Evolutionary conservation across 2,888 invertebrate genomes (phyloP), one percentile per base, ranked within the genome.

Genomic region (Drosophila austrosaltans): DNA sequence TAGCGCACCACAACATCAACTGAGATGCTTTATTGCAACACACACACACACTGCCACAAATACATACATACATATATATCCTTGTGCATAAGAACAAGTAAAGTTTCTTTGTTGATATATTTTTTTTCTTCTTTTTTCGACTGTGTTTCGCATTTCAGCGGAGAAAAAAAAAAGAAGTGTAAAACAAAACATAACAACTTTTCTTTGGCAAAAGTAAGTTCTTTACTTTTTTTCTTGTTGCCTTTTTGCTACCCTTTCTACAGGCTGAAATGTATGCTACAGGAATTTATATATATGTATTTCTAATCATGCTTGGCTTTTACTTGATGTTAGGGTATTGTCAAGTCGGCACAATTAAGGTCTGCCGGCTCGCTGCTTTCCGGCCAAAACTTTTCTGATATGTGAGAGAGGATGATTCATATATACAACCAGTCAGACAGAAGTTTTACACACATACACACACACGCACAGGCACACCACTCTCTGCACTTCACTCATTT

Each of bases 401-500:
- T 48, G 25, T 48, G 25, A 25, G 48, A 48, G 22, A 48, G 48
- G 25, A 20, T 44, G 44, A 30, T 30, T 36, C 36, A 8, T 36
- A 8, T 36, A 36, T 36, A 10, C 25, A 48, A 25, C 22, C 48
- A 56, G 12, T 39, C 58, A 22, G 25, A 25, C 39, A 16, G 6
- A 40, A 30, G 12, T 22, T 40, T 22, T 54, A 66, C 61, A 66
- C 60, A 56, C 53, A 66, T 32, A 60, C 56, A 20, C 56, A 36
- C 30, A 61, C 36, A 39, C 22, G 39, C 22, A 44, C 28, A 39
- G 36, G 39, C 39, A 39, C 7, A 25, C 25, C 2, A 25, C 25
- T 48, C 48, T 48, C 48, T 48, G 25, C 48, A 48, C 60, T 68
- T 73, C 64, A 78, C 79, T 75, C 68, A 72, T 79, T 87, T 87